A percentile compares a stretch with the other conserved stretches of the same genome.
Evolutionary conservation across 2,888 invertebrate genomes (phyloP).

Genomic region (Lacanobia oleracea): DNA sequence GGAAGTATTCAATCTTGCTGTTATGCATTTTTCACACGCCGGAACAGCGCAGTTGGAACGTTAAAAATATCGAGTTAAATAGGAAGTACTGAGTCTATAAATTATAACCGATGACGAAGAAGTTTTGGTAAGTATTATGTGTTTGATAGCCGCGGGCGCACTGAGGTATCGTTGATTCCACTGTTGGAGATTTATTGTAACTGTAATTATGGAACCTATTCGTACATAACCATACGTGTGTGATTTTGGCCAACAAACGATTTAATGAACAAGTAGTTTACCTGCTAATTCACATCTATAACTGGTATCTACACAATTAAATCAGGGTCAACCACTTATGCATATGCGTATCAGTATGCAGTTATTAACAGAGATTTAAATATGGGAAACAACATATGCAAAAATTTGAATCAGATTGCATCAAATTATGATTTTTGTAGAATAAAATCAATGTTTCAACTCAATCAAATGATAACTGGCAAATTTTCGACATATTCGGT

Average conservation of each 20-base stretch:
- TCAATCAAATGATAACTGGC: slow-evolving; percentile 11
- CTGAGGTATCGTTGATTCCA: slow-evolving; percentile 37
- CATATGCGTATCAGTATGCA: slow-evolving; percentile 27
- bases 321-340: slow-evolving; percentile 37
- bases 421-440: slow-evolving; percentile 15
- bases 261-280: slow-evolving; percentile 38
- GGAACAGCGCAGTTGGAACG: slow-evolving; percentile 33
- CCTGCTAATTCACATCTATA: slow-evolving; percentile 39
- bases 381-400: slow-evolving; percentile 25
- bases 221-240: slow-evolving; percentile 31
- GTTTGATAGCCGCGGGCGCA: slow-evolving; percentile 51
- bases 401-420: slow-evolving; percentile 17
- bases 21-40: slow-evolving; percentile 2
- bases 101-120: slow-evolving; percentile 70
- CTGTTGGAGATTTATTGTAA: slow-evolving; percentile 58
- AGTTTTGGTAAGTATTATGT: slow-evolving; percentile 46
- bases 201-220: slow-evolving; percentile 52
- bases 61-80: slow-evolving; percentile 59
- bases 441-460: slow-evolving; percentile 6
- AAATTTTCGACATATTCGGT: slow-evolving; percentile 40
- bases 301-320: slow-evolving; percentile 19
- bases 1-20: background rate
- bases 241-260: slow-evolving; percentile 46
- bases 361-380: slow-evolving; percentile 11
- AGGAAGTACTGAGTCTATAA: slow-evolving; percentile 65